A percentile compares a stretch with the other conserved stretches of the same genome.
Evolutionary conservation across 1,140 invertebrate genomes (phyloP).

Genomic region (Armadillidium nasatum): DNA sequence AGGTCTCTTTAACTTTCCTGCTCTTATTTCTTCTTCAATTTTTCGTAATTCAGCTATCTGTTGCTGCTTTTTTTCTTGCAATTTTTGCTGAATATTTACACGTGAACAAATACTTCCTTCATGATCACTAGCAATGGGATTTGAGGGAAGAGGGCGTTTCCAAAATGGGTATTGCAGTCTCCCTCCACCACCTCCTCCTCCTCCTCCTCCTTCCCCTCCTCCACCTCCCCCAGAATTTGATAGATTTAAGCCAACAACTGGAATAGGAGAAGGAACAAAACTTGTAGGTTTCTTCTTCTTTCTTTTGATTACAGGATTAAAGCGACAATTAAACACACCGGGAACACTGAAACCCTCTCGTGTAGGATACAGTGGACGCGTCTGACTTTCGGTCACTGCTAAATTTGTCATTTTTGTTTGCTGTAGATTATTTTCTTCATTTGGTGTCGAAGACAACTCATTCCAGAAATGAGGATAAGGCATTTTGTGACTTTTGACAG

Average conservation of each 20-base stretch:
- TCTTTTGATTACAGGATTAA: constrained; percentile 69
- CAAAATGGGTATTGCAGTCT: constrained; percentile 64
- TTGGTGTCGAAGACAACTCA: constrained; percentile 39
- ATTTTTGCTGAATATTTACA: constrained; percentile 78
- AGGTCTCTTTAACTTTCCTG: constrained; percentile 65
- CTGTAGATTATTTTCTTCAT: constrained; percentile 26
- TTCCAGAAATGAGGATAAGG: constrained; percentile 44
- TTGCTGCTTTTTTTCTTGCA: constrained; percentile 82
- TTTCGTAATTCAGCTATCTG: constrained; percentile 70
- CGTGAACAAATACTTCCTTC: constrained; percentile 67
- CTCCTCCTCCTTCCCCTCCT: constrained; percentile 19
- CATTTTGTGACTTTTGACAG: constrained; percentile 42
- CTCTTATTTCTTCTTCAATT: constrained; percentile 70
- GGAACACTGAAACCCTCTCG: constrained; percentile 56
- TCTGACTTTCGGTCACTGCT: constrained; percentile 12
- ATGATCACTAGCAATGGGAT: constrained; percentile 63
- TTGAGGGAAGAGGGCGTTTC: constrained; percentile 63
- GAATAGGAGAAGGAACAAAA: constrained; percentile 70
- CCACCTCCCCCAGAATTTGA: constrained; percentile 32
- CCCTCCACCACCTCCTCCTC: too few species aligned
- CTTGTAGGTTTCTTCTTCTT: constrained; percentile 86
- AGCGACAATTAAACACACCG: constrained; percentile 82
- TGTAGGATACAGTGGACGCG: constrained; percentile 28
- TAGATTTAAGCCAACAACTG: constrained; percentile 42
- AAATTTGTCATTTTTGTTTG: constrained; percentile 30